Percentiles rank a stretch among this genome's conserved stretches.
Conservation (phyloP, 2,888 invertebrate species). For the Drosophila borborema region DNA sequence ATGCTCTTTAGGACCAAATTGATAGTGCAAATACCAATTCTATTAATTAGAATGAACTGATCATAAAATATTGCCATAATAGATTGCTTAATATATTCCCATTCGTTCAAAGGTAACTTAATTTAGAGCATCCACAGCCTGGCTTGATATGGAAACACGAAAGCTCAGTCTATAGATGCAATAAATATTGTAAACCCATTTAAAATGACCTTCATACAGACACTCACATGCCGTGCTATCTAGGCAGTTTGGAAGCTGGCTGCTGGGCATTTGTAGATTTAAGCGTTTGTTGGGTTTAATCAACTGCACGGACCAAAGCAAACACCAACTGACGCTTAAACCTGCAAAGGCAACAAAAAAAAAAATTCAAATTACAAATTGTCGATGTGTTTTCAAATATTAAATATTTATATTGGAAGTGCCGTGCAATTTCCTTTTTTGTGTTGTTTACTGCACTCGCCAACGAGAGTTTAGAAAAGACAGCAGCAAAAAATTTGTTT, state of each 20-base stretch:
- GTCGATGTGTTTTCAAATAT: constrained; percentile 17
- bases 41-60: too few relatives aligned
- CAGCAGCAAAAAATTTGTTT: too few relatives aligned
- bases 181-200: constrained; percentile 25
- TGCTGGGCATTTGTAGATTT: constrained; percentile 1
- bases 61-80: not conserved
- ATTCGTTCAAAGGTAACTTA: not conserved
- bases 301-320: constrained; percentile 23
- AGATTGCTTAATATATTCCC: not conserved
- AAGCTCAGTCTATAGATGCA: constrained; percentile 32
- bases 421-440: not conserved
- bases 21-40: too few relatives aligned
- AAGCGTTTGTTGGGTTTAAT: constrained; percentile 30
- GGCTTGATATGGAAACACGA: constrained; percentile 3
- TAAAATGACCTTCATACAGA: too few relatives aligned
- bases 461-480: not conserved
- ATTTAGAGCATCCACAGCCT: constrained; percentile 14
- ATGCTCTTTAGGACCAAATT: too few relatives aligned
- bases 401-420: constrained; percentile 45
- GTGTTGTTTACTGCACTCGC: not conserved
- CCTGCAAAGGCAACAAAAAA: constrained; percentile 10
- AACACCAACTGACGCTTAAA: constrained; percentile 11
- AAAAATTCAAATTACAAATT: constrained; percentile 3
- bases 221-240: not conserved
- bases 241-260: too few relatives aligned